These are phyloP conservation scores for Apamea epomidion DNA, from an alignment of 2,888 invertebrate species.

Conservation along the genomic window DNA sequence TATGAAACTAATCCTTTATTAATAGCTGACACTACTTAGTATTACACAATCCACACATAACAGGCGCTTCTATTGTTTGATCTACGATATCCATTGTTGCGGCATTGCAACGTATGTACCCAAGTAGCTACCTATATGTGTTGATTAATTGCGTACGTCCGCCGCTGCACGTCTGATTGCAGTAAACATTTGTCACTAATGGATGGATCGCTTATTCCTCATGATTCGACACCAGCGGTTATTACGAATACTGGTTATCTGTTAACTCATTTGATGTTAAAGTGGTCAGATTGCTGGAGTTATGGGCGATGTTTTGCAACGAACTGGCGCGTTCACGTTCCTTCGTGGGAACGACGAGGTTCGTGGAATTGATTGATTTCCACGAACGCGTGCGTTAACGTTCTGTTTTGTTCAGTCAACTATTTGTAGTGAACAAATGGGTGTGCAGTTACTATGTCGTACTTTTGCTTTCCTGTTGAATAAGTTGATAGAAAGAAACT, in stretches of 20 bases:
- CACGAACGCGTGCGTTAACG: neutral
- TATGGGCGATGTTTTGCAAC: constrained; percentile 18
- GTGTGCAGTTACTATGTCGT: neutral
- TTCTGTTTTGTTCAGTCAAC: neutral
- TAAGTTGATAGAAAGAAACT: neutral
- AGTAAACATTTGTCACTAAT: constrained; percentile 85
- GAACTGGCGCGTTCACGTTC: neutral
- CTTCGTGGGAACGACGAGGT: neutral
- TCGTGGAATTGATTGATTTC: neutral
- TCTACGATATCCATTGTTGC: constrained; percentile 56
- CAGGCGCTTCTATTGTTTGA: constrained; percentile 59
- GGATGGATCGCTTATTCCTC: constrained; percentile 75
- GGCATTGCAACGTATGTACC: constrained; percentile 34
- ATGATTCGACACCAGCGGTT: constrained; percentile 70
- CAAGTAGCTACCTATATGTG: constrained; percentile 59
- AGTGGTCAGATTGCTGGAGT: constrained; percentile 35
- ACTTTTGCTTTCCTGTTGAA: neutral
- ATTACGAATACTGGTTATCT: constrained; percentile 64
- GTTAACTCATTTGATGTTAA: constrained; percentile 62
- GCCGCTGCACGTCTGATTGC: constrained; percentile 78
- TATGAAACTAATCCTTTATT: neutral
- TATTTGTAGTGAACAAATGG: neutral
- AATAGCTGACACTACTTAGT: neutral
- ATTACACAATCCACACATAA: constrained; percentile 21
- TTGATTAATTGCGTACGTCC: constrained; percentile 79